Base-by-base conservation (phyloP, 2,797 vertebrate genomes). In the Poeciliopsis gracilis region DNA sequence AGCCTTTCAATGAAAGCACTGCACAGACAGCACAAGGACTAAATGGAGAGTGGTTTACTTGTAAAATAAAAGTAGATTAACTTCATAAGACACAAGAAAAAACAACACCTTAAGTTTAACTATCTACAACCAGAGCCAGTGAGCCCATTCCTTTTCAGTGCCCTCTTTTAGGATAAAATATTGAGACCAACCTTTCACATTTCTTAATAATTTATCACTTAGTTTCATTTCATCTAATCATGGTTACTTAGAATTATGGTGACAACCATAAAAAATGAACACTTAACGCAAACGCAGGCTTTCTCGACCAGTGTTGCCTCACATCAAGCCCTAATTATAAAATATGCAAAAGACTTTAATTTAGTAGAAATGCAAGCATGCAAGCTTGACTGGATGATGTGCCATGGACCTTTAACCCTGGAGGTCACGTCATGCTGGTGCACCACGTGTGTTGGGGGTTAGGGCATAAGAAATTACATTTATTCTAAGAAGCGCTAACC, bases 221-320 rank as follows among this genome's bases (percentile, higher is more conserved):
- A 23, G 20, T 67, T 23, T 70, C 72, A 63, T 71, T 45, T 85
- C 4, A 18, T 85, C 86, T 87, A 72, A 78, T 72, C 70, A 59
- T 63, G 5, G 66, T 78, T 20, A 73, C 89, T 87, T 66, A 86
- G 73, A 90, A 90, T 33, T 33, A 33, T 66, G 90, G 87, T 76
- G 81, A 72, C 67, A 49, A 55, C 87, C 57, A 74, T 88, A 91
- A 86, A 81, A 88, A 63, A 61, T 33, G 28, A 61, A 61, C 59
- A 61, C 59, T 61, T 33, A 16, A 33, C 15, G 23, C 61, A 3
- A 66, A 33, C 23, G 16, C 61, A 66, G 4, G 61, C 33, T 66
- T 66, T 66, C 33, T 66, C 23, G 33, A 66, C 61, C 33, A 16
- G 30, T 23, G 33, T 36, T 66, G 61, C 8, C 61, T 33, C 30